Conservation (phyloP, 2,113 vertebrate genomes). For the Synchiropus splendidus region DNA sequence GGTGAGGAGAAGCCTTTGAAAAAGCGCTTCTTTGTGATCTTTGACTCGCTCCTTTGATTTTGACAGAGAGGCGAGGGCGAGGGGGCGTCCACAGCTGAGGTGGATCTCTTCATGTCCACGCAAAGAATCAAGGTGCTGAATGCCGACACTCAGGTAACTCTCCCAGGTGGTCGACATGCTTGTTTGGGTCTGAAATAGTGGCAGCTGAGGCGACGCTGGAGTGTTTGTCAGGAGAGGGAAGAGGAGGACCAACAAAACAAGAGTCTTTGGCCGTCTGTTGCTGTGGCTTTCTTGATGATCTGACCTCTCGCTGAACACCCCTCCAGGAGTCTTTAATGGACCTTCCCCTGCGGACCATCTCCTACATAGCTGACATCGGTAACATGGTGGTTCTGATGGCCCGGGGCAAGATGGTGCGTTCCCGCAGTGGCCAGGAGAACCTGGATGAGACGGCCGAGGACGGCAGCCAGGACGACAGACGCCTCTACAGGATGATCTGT, state of each 20-base stretch:
- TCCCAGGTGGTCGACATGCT: too few relatives aligned
- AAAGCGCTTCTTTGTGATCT: constrained; percentile 26
- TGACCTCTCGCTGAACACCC: not conserved
- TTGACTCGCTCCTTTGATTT: not conserved
- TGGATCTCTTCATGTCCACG: constrained; percentile 95
- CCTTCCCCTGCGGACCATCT: constrained; percentile 89
- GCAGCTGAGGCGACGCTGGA: too few relatives aligned
- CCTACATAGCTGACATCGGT: constrained; percentile 94
- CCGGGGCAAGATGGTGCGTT: constrained; percentile 78
- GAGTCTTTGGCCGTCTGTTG: too few relatives aligned
- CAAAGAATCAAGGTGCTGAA: constrained; percentile 99
- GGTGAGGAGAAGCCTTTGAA: constrained; percentile 68
- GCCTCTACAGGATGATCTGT: constrained; percentile 96
- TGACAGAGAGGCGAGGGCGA: constrained; percentile 78
- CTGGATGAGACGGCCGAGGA: constrained; percentile 74
- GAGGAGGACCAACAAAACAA: too few relatives aligned
- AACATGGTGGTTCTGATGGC: constrained; percentile 97
- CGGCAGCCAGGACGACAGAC: constrained; percentile 70
- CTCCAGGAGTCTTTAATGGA: constrained; percentile 91
- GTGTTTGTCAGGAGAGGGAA: too few relatives aligned
- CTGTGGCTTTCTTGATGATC: too few relatives aligned
- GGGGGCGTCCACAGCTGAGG: constrained; percentile 78
- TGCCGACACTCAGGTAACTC: constrained; percentile 85
- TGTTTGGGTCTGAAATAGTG: too few relatives aligned
- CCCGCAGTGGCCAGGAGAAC: constrained; percentile 80